These are phyloP conservation scores for Tolypeutes matacus DNA, from an alignment of 2,797 vertebrate species.

Conservation along the genomic window DNA sequence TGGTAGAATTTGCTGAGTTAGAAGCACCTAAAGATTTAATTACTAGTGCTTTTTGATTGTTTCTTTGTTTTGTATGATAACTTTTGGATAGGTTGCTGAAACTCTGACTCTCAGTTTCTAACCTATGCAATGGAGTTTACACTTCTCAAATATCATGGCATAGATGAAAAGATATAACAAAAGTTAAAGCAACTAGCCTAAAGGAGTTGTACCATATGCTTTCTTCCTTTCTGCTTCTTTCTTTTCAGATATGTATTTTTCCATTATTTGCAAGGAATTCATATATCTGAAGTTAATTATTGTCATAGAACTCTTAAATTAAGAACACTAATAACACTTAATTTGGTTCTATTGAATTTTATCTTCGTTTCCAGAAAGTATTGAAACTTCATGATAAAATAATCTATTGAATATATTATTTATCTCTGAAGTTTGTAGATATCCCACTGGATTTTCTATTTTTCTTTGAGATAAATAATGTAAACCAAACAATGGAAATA, in stretches of 20 bases:
- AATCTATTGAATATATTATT: background rate
- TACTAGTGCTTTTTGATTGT: background rate
- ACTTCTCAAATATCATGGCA: background rate
- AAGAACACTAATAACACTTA: background rate
- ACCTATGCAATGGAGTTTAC: background rate
- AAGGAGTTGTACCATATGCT: background rate
- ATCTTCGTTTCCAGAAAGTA: background rate
- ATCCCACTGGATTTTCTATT: background rate
- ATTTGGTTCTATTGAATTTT: background rate
- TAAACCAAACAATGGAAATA: background rate
- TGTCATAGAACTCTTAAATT: conserved; percentile 41
- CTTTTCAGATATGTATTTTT: background rate
- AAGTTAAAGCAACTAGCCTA: background rate
- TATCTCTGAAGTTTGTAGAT: conserved; percentile 28
- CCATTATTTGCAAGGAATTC: background rate
- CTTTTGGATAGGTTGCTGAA: background rate
- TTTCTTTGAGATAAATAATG: background rate
- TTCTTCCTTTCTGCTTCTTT: background rate
- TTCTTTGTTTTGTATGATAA: background rate
- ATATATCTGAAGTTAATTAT: background rate
- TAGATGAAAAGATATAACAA: background rate
- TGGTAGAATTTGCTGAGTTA: conserved; percentile 21
- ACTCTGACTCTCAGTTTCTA: background rate
- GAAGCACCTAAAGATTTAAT: background rate
- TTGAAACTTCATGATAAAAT: background rate